Conservation (phyloP, 2,888 invertebrate genomes). For the Hylaea fasciaria region DNA sequence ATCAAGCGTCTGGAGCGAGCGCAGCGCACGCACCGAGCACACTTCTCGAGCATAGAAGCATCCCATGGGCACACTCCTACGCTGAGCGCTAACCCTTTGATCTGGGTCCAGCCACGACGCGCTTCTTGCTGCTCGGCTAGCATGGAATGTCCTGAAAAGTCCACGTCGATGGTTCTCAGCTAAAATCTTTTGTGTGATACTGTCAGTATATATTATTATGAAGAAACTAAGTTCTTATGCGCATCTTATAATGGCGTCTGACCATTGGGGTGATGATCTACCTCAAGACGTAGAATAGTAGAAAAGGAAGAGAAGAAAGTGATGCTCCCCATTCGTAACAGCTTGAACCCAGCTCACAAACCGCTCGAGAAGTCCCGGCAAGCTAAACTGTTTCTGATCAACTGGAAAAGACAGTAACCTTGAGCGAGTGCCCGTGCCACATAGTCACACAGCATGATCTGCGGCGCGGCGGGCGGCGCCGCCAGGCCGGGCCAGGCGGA, state of each 20-base stretch:
- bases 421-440: conserved; percentile 72
- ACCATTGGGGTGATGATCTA: no score
- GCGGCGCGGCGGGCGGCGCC: conserved; percentile 50
- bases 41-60: conserved; percentile 66
- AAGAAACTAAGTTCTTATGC: no score
- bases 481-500: conserved; percentile 64
- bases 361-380: no score
- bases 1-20: conserved; percentile 61
- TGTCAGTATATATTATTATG: no score
- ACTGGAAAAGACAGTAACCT: conserved; percentile 50
- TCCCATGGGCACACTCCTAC: conserved; percentile 73
- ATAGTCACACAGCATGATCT: conserved; percentile 67
- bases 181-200: no score
- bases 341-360: no score
- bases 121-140: conserved; percentile 72
- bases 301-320: no score
- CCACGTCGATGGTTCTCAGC: not conserved
- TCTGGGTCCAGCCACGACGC: conserved; percentile 61
- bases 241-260: no score
- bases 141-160: conserved; percentile 72
- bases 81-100: conserved; percentile 71
- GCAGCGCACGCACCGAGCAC: conserved; percentile 71
- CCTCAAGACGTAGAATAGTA: no score
- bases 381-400: no score
- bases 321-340: no score